Conservation (phyloP, 2,888 invertebrate species). For the Limenitis camilla region DNA sequence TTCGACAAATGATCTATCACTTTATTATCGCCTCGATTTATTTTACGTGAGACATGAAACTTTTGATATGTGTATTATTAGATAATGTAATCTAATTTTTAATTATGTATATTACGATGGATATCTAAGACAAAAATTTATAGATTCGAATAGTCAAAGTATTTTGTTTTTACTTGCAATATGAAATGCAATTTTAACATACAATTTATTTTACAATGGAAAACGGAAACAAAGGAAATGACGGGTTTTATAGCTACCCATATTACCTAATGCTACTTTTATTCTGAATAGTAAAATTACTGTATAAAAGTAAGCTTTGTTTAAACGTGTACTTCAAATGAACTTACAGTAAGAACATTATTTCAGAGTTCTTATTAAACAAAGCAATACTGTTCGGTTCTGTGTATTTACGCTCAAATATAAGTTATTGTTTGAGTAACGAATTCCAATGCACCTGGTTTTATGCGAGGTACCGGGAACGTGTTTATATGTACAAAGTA, state of each 20-base stretch:
- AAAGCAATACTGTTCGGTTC: conserved; percentile 30
- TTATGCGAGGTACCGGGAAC: conserved; percentile 29
- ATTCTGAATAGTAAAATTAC: too few relatives aligned
- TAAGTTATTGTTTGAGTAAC: conserved; percentile 48
- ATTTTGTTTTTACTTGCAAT: too few relatives aligned
- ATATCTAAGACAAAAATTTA: background rate
- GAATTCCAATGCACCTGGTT: conserved; percentile 43
- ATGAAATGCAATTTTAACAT: too few relatives aligned
- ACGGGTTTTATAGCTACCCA: too few relatives aligned
- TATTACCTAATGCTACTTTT: too few relatives aligned
- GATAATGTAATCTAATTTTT: too few relatives aligned
- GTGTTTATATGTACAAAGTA: conserved; percentile 24
- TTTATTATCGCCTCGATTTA: conserved; percentile 13
- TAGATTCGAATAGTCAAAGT: background rate
- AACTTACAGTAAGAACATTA: conserved; percentile 33
- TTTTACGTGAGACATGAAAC: background rate
- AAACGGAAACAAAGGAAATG: too few relatives aligned
- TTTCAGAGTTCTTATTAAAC: conserved; percentile 27
- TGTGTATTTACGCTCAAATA: conserved; percentile 31
- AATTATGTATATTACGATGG: background rate
- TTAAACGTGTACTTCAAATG: conserved; percentile 25
- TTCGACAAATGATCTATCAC: conserved; percentile 41
- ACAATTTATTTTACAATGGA: too few relatives aligned
- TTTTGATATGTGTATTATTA: background rate
- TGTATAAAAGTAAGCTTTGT: background rate